Conservation (phyloP, 2,113 vertebrate species). For the Poeciliopsis retropinna region DNA sequence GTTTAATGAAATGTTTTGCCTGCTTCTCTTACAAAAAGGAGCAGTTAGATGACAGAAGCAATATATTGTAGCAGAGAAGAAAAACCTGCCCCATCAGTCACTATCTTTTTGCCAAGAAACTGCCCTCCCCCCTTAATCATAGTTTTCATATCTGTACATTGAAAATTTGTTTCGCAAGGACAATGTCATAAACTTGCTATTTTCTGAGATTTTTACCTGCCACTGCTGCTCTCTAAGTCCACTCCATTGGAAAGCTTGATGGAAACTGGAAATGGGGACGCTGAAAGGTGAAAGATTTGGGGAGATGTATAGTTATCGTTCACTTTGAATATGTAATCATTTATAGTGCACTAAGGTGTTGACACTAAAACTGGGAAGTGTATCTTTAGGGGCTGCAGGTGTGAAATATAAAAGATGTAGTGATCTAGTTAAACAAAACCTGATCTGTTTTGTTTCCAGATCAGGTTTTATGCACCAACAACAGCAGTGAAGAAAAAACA, state of each 20-base stretch:
- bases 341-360: slow-evolving; percentile 67
- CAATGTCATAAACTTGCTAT: slow-evolving; percentile 95
- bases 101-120: slow-evolving; percentile 82
- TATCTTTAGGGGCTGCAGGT: slow-evolving; percentile 80
- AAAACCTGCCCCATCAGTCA: slow-evolving; percentile 82
- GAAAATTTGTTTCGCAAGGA: slow-evolving; percentile 97
- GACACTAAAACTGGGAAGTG: slow-evolving; percentile 76
- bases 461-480: background rate
- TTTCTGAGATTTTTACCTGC: slow-evolving; percentile 94
- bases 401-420: slow-evolving; percentile 83
- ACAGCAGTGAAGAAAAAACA: background rate
- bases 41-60: slow-evolving; percentile 71
- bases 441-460: background rate
- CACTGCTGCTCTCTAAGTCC: slow-evolving; percentile 86
- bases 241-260: slow-evolving; percentile 82
- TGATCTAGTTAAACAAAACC: background rate
- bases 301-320: slow-evolving; percentile 16
- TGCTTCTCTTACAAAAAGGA: slow-evolving; percentile 1
- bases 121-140: slow-evolving; percentile 90
- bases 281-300: slow-evolving; percentile 46
- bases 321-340: slow-evolving; percentile 14
- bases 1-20: slow-evolving; percentile 16
- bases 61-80: slow-evolving; percentile 89
- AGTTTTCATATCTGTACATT: slow-evolving; percentile 98
- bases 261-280: slow-evolving; percentile 21